Conservation (phyloP, 1,140 invertebrate species). For the Myzus persicae region DNA sequence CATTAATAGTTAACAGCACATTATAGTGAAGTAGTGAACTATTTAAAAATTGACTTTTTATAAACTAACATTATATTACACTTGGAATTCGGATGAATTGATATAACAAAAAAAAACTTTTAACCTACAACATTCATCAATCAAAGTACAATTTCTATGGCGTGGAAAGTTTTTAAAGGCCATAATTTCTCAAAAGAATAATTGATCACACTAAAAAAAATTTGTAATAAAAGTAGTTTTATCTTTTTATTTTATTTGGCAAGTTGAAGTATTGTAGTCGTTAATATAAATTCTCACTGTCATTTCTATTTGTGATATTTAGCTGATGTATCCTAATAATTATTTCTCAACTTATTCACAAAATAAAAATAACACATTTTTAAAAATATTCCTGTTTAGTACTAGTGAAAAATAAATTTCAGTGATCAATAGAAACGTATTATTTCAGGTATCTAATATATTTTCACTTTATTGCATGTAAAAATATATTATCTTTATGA, state of each 20-base stretch:
- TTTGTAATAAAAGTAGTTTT: background rate
- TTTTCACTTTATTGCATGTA: background rate
- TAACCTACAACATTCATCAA: background rate
- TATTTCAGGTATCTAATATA: slow-evolving; percentile 8
- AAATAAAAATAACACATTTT: no score
- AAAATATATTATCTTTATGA: background rate
- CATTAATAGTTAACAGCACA: background rate
- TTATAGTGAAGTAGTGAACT: background rate
- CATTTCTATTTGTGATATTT: background rate
- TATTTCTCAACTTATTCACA: background rate
- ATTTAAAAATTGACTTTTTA: background rate
- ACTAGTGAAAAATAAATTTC: background rate
- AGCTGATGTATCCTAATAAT: background rate
- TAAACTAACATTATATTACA: background rate
- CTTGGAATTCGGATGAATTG: background rate
- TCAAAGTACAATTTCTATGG: slow-evolving; percentile 5
- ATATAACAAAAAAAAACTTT: background rate
- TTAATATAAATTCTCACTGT: background rate
- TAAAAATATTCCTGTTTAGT: no score
- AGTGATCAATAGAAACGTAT: background rate
- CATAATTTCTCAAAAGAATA: background rate
- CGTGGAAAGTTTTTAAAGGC: slow-evolving; percentile 11
- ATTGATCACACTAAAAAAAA: background rate
- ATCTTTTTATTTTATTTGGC: background rate
- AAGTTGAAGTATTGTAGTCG: background rate